Base-by-base conservation (phyloP, 2,113 vertebrate genomes). In the Eira barbara region DNA sequence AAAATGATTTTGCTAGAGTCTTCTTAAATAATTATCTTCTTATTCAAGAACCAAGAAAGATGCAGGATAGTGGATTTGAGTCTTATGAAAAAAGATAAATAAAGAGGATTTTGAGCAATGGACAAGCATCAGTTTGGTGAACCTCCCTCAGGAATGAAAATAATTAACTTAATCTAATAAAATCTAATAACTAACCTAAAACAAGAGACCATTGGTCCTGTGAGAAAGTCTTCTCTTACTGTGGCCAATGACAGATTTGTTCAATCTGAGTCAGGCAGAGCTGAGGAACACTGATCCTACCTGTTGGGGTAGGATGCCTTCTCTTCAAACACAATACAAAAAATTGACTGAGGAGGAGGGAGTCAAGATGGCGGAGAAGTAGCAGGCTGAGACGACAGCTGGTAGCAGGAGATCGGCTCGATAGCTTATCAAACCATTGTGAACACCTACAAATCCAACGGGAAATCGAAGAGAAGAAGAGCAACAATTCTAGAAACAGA, bases 61-160 rank as follows among this genome's bases (percentile, higher is more conserved):
- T 49, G 4, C 25, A 31, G 5, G 84, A 87, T 0, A 47, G 2
- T 6, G 2, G 7, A 36, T 0, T 8, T 71, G 7, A 80, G 11
- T 55, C 20, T 39, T 63, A 61, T 47, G 9, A 2, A 85, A 85
- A 52, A 74, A 55, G 45, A 20, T 10, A 12, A 0, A 11, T 12
- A 42, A 47, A 4, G 57, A 1, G 25, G 0, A 3, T 12, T 78
- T 63, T 27, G 17, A 61, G 3, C 36, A 57, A 57, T 3, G 89
- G n/a, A 63, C 18, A 29, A 31, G 20, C 39, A 45, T 55, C 31
- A 73, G 11, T 2, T 84, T 80, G 27, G 52, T n/a, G 71, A 88
- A 76, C 27, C 31, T 42, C 89, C 34, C 7, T 36, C 42, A 21
- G 2, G 2, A 18, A 47, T 52, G 18, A 3, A 3, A 8, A 79